phyloP scores from a whole-genome alignment of 1,140 invertebrate genomes.

The Drosophila malerkotliana region DNA sequence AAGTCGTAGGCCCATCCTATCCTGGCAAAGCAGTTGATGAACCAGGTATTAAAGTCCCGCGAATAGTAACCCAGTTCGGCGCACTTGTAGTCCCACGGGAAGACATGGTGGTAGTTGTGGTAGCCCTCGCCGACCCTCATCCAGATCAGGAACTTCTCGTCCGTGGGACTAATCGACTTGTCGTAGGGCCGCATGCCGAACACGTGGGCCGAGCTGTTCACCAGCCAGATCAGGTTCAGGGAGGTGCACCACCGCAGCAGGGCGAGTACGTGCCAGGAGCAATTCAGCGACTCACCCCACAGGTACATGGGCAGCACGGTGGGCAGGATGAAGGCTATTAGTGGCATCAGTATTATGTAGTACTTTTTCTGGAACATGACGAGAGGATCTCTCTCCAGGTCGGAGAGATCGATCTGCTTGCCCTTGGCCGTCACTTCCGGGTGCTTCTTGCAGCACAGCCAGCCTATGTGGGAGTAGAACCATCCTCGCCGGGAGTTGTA shows the following conservation, averaged over 20 bases:
- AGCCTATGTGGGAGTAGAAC: conserved; percentile 98
- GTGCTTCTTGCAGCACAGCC: conserved; percentile 95
- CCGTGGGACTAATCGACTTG: conserved; percentile 90
- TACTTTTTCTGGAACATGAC: conserved; percentile 94
- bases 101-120: conserved; percentile 98
- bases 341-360: conserved; percentile 91
- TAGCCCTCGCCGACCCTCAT: conserved; percentile 93
- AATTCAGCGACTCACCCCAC: conserved; percentile 92
- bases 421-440: conserved; percentile 94
- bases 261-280: conserved; percentile 92
- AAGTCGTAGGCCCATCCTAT: conserved; percentile 95
- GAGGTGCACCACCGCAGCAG: conserved; percentile 93
- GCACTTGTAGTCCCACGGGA: conserved; percentile 96
- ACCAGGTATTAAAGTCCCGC: conserved; percentile 91
- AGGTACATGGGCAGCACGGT: conserved; percentile 91
- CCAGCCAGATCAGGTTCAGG: conserved; percentile 96
- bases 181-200: conserved; percentile 97
- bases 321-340: conserved; percentile 94
- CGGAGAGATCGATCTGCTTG: conserved; percentile 92
- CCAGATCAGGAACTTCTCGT: conserved; percentile 87
- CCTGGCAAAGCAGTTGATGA: conserved; percentile 93
- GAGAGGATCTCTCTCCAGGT: conserved; percentile 93
- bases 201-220: conserved; percentile 97
- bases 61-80: conserved; percentile 91
- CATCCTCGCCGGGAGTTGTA: conserved; percentile 97